Conservation (phyloP, 1,140 invertebrate species). For the Papilio aristodemus region DNA sequence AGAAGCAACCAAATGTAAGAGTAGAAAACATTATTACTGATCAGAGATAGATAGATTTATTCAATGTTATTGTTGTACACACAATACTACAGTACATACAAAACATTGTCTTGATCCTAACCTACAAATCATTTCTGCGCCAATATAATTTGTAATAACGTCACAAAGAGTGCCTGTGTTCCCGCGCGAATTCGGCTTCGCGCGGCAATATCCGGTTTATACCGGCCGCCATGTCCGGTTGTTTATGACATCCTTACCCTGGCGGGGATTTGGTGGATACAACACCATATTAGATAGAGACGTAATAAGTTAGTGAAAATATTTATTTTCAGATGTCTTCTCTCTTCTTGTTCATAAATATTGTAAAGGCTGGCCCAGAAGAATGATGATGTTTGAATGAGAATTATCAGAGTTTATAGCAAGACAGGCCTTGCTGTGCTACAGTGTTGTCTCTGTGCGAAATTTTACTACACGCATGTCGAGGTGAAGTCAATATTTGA, state of each 20-base stretch:
- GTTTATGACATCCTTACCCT: slow-evolving; percentile 15
- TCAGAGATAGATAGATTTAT: too few relatives aligned
- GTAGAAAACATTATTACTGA: too few relatives aligned
- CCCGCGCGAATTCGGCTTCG: slow-evolving; percentile 13
- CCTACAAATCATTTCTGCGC: background rate
- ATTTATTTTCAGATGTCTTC: background rate
- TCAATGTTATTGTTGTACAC: too few relatives aligned
- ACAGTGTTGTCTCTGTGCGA: background rate
- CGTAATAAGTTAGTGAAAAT: background rate
- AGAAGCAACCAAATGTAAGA: too few relatives aligned
- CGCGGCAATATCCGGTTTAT: slow-evolving; percentile 21
- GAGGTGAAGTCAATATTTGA: background rate
- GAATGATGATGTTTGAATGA: too few relatives aligned
- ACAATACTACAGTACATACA: too few relatives aligned
- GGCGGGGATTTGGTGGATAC: slow-evolving; percentile 19
- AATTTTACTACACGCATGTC: background rate
- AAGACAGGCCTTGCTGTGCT: background rate
- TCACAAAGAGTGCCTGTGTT: slow-evolving; percentile 5
- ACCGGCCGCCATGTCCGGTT: slow-evolving; percentile 15
- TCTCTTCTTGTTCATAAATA: background rate
- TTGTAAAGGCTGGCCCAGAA: too few relatives aligned
- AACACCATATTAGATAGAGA: slow-evolving; percentile 13
- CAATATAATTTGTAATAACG: slow-evolving; percentile 22
- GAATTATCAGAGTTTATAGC: too few relatives aligned
- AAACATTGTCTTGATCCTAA: background rate